Evolutionary conservation across 30 jellyfish, hydroid and myxozoan species (phyloP).

Genomic region (Catostylus mosaicus): DNA sequence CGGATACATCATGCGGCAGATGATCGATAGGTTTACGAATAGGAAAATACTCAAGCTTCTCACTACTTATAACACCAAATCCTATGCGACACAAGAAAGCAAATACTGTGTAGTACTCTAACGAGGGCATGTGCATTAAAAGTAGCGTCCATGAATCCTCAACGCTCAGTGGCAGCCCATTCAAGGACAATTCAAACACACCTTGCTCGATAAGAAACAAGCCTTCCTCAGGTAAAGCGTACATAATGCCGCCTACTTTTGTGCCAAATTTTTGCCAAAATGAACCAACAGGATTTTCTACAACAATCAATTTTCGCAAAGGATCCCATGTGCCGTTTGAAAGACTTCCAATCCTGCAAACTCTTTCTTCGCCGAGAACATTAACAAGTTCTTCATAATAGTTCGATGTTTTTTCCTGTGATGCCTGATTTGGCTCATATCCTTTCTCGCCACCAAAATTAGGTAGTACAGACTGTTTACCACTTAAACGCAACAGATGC

Average conservation of each 20-base stretch:
- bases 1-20: too few species aligned
- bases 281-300: constrained; percentile 34
- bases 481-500: constrained; percentile 11
- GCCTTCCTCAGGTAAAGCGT: constrained; percentile 67
- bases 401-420: background rate
- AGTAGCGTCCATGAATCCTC: constrained; percentile 68
- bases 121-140: constrained; percentile 35
- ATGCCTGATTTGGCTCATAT: background rate
- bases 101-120: constrained; percentile 44
- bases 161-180: constrained; percentile 53
- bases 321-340: constrained; percentile 59
- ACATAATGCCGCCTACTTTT: constrained; percentile 8
- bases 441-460: constrained; percentile 56
- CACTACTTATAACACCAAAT: constrained; percentile 39
- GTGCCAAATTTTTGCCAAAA: constrained; percentile 61
- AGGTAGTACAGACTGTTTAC: constrained; percentile 32
- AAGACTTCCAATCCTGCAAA: constrained; percentile 45
- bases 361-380: constrained; percentile 62
- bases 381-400: constrained; percentile 37
- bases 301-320: background rate
- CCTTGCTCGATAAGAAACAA: constrained; percentile 71
- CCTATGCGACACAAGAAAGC: constrained; percentile 68
- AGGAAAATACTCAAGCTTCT: background rate
- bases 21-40: background rate
- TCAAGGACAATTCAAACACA: constrained; percentile 39